A percentile compares a stretch with the other conserved stretches of the same genome.
Evolutionary conservation across 2,888 invertebrate species (phyloP).

Genomic region (Unio delphinus): DNA sequence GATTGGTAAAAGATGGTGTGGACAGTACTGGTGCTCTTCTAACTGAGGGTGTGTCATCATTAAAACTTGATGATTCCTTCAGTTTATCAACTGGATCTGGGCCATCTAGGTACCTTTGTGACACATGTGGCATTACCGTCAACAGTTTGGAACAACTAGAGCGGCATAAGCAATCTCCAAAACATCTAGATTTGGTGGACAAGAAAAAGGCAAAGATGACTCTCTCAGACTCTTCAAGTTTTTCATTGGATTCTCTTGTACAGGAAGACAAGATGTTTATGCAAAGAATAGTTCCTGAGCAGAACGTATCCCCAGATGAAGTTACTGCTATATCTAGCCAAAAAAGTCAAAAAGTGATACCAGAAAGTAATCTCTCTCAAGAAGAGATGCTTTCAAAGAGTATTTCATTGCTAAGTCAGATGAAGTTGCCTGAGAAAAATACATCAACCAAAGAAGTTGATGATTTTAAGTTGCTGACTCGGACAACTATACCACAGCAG

Average conservation of each 20-base stretch:
- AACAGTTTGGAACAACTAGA: conserved; percentile 45
- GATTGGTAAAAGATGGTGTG: conserved; percentile 5
- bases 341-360: too few species aligned
- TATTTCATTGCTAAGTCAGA: too few species aligned
- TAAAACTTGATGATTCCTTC: conserved; percentile 4
- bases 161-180: conserved; percentile 40
- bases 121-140: conserved; percentile 42
- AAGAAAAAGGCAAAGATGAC: neutral
- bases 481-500: too few species aligned
- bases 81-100: conserved; percentile 10
- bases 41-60: neutral
- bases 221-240: conserved; percentile 4
- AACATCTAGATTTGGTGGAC: conserved; percentile 17
- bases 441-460: too few species aligned
- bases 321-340: too few species aligned
- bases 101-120: conserved; percentile 39
- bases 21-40: neutral
- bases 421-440: too few species aligned
- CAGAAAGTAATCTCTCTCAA: too few species aligned
- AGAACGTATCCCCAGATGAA: too few species aligned
- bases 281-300: too few species aligned
- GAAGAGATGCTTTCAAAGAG: too few species aligned
- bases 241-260: neutral
- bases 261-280: too few species aligned
- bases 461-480: too few species aligned